Evolutionary conservation across 2,888 invertebrate species (phyloP).

Genomic region (Eupeodes latifasciatus): DNA sequence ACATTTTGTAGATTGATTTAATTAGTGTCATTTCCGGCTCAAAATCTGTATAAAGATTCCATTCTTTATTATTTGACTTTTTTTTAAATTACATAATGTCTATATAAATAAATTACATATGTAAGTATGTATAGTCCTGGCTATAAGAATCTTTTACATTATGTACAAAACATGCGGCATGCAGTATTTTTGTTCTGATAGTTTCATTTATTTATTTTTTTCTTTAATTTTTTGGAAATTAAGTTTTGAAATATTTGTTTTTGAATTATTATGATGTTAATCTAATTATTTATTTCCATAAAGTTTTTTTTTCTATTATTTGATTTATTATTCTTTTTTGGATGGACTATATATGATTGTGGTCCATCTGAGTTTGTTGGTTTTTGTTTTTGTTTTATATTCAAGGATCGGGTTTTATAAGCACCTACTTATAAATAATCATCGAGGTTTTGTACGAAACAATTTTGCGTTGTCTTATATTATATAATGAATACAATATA

Average conservation of each 20-base stretch:
- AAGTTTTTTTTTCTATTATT: conserved; percentile 7
- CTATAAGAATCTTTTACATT: conserved; percentile 11
- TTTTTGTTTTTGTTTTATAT: conserved; percentile 19
- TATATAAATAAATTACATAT: not conserved
- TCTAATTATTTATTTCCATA: not conserved
- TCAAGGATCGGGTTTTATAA: conserved; percentile 40
- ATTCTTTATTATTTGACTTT: not conserved
- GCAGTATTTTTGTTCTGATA: not conserved
- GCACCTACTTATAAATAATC: conserved; percentile 68
- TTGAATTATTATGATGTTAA: not conserved
- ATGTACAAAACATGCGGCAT: conserved; percentile 14
- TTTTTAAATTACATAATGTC: not conserved
- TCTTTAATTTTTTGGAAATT: not conserved
- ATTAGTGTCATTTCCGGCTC: not conserved
- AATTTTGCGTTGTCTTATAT: conserved; percentile 69
- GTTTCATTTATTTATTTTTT: not conserved
- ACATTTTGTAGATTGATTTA: not conserved
- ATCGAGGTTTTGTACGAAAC: conserved; percentile 73
- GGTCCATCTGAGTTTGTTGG: conserved; percentile 56
- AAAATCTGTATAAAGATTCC: not conserved
- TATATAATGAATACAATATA: conserved; percentile 76
- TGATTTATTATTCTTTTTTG: conserved; percentile 40
- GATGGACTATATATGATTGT: conserved; percentile 58
- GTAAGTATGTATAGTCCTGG: not conserved
- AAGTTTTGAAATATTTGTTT: not conserved